phyloP scores from a whole-genome alignment of 2,888 invertebrate genomes.

The Sminthurides aquaticus region DNA sequence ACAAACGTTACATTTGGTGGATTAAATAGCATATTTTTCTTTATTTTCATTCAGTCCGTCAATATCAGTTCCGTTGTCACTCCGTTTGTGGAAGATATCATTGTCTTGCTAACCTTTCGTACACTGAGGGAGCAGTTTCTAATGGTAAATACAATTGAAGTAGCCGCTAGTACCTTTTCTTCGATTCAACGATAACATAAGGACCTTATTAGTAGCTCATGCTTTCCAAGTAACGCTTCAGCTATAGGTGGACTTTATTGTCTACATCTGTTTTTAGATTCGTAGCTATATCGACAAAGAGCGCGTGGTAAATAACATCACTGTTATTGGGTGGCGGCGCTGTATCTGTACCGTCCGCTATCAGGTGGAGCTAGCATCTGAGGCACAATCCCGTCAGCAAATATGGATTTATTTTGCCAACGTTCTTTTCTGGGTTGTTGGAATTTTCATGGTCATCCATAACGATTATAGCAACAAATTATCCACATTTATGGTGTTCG shows the following conservation, averaged over 20 bases:
- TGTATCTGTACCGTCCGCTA: not conserved
- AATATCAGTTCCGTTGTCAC: not conserved
- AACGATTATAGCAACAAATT: too few relatives aligned
- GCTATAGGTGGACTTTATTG: too few relatives aligned
- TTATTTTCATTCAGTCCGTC: not conserved
- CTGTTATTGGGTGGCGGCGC: not conserved
- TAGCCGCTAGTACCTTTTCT: too few relatives aligned
- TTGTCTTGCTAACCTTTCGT: not conserved
- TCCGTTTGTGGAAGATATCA: not conserved
- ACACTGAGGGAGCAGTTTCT: not conserved
- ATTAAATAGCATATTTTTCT: not conserved
- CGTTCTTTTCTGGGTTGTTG: not conserved
- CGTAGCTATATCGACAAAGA: too few relatives aligned
- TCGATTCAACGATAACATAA: too few relatives aligned
- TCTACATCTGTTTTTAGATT: too few relatives aligned
- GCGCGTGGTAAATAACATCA: too few relatives aligned
- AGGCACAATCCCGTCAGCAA: not conserved
- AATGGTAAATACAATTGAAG: too few relatives aligned
- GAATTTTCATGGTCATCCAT: not conserved
- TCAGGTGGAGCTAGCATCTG: not conserved
- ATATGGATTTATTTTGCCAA: not conserved
- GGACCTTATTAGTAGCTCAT: too few relatives aligned
- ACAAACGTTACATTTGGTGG: not conserved
- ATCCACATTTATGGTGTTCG: too few relatives aligned
- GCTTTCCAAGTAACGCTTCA: too few relatives aligned